Conservation (phyloP, 2,113 vertebrate genomes). For the Riparia riparia region DNA sequence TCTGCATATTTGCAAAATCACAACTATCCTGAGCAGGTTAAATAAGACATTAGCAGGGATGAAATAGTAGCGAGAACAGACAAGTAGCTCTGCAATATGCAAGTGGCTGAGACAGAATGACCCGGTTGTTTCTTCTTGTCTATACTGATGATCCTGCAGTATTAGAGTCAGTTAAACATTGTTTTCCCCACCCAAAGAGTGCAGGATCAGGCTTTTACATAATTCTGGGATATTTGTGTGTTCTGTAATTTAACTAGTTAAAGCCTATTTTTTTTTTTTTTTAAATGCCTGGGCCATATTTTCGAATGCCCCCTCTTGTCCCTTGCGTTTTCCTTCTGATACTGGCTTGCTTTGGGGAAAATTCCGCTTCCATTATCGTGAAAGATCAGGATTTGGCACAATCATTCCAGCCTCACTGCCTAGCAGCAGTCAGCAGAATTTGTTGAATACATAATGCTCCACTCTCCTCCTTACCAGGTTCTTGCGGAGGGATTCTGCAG, state of each 20-base stretch:
- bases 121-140: slow-evolving; percentile 43
- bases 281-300: background rate
- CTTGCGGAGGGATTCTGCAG: background rate
- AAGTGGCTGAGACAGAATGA: slow-evolving; percentile 56
- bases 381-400: slow-evolving; percentile 35
- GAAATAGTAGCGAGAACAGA: slow-evolving; percentile 33
- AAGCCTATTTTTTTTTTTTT: background rate
- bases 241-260: background rate
- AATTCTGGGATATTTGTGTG: background rate
- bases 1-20: slow-evolving; percentile 69
- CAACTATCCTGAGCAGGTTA: slow-evolving; percentile 60
- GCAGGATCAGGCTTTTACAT: slow-evolving; percentile 9
- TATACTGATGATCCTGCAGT: slow-evolving; percentile 39
- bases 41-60: slow-evolving; percentile 65
- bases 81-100: slow-evolving; percentile 27
- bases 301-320: background rate
- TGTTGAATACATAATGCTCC: slow-evolving; percentile 48
- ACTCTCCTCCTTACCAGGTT: slow-evolving; percentile 13
- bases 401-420: slow-evolving; percentile 27
- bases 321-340: background rate
- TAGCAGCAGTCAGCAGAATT: slow-evolving; percentile 59
- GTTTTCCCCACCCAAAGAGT: background rate
- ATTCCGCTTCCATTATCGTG: background rate
- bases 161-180: slow-evolving; percentile 17
- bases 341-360: slow-evolving; percentile 38